phyloP scores from a whole-genome alignment of 1,140 invertebrate genomes.

The Drosophila erecta region DNA sequence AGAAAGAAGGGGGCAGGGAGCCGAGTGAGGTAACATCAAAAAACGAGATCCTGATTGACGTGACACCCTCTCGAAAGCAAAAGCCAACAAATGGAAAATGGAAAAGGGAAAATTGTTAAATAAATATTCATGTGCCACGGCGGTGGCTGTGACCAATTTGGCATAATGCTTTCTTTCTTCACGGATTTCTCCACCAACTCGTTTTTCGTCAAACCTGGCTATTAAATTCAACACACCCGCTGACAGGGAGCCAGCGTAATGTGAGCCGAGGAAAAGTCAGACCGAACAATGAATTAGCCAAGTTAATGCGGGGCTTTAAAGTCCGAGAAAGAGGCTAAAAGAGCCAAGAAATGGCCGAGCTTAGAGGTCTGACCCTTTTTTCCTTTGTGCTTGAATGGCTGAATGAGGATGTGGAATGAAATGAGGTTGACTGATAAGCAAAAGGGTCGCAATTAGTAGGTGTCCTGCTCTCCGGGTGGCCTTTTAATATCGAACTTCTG shows the following conservation, averaged over 20 bases:
- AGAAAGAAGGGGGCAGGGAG: too few relatives aligned
- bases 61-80: constrained; percentile 11
- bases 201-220: constrained; percentile 33
- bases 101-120: constrained; percentile 53
- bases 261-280: constrained; percentile 4
- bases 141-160: constrained; percentile 1
- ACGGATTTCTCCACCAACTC: neutral
- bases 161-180: constrained; percentile 24
- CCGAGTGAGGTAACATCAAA: neutral
- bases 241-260: constrained; percentile 22
- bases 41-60: constrained; percentile 29
- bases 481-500: constrained; percentile 48
- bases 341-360: constrained; percentile 21
- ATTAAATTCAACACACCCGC: constrained; percentile 63
- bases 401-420: constrained; percentile 1
- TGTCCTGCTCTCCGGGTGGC: constrained; percentile 29
- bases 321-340: constrained; percentile 14
- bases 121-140: constrained; percentile 63
- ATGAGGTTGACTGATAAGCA: constrained; percentile 45
- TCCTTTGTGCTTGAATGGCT: constrained; percentile 9
- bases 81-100: constrained; percentile 15
- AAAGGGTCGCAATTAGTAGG: constrained; percentile 75
- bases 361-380: constrained; percentile 33
- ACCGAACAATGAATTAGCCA: constrained; percentile 46
- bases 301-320: constrained; percentile 66